Evolutionary conservation across 2,888 invertebrate genomes (phyloP), one percentile per base, ranked within the genome.

Genomic region (Acanthosoma haemorrhoidale): DNA sequence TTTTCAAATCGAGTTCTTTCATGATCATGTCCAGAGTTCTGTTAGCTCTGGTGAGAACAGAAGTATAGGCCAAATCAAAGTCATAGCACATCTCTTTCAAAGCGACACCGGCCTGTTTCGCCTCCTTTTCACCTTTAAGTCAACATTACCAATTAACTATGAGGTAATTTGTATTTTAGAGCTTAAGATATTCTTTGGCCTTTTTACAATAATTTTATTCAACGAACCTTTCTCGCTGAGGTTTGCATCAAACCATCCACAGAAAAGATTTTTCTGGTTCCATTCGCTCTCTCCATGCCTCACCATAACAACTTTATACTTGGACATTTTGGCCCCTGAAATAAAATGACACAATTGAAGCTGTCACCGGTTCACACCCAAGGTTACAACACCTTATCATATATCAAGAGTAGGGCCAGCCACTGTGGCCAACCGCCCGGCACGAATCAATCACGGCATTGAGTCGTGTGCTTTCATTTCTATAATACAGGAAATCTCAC

Each of bases 51-150:
- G 87, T 88, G 72, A 94, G 79, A 4, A 90, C 86, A 0, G 94
- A 94, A 0, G 92, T 92, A 77, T 89, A 90, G 1, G 91, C 91
- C 0, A 89, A 78, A 78, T 94, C 92, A 76, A 94, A 92, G 75
- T 85, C 83, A 74, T 87, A 86, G 1, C 86, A 86, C 25, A 87
- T 87, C 0, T 87, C 82, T 77, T 87, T 87, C 39, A 94, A 78
- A 2, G 90, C 88, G 76, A 87, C 87, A 4, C 92, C 90, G 5
- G 91, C 92, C 6, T 84, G 81, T 9, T 80, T 72, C 4, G 91
- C 91, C 81, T 91, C 91, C 32, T 83, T 81, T 63, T 84, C 83
- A 57, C 91, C 90, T 88, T 74, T 13, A 75, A 51, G 51, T 29
- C 13, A 51, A 2, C 25, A 51, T 21, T n/a, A 51, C n/a, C 21